A percentile compares a stretch with the other conserved stretches of the same genome.
Conservation (phyloP, 2,888 invertebrate species). For the Micoletzkya japonica region DNA sequence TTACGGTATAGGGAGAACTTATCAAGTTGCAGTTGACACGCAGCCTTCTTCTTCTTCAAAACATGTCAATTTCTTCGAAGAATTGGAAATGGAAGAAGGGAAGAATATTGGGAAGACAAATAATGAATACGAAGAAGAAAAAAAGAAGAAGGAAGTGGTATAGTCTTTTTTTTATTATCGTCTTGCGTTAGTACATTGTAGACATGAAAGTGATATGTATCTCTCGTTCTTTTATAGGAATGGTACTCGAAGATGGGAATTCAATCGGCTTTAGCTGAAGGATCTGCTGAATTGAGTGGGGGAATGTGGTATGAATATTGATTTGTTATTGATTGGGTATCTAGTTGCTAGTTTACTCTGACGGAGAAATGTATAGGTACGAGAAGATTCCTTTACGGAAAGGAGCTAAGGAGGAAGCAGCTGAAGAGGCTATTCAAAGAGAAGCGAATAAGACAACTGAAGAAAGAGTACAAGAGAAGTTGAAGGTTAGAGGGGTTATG, state of each 20-base stretch:
- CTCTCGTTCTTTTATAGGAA: constrained; percentile 71
- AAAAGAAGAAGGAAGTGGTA: constrained; percentile 79
- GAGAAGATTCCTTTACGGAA: constrained; percentile 18
- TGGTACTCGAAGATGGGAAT: constrained; percentile 97
- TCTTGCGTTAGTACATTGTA: neutral
- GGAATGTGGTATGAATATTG: constrained; percentile 26
- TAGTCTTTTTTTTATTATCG: neutral
- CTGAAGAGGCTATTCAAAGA: neutral
- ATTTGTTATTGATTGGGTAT: neutral
- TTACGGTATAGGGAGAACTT: too few species aligned
- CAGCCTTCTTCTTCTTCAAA: neutral
- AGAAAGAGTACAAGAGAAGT: constrained; percentile 31
- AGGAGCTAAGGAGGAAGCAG: neutral
- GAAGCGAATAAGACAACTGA: constrained; percentile 29
- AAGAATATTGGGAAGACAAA: constrained; percentile 68
- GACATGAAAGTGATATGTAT: neutral
- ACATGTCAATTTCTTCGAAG: constrained; percentile 82
- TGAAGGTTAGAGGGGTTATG: constrained; percentile 24
- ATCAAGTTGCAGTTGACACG: too few species aligned
- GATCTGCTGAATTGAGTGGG: neutral
- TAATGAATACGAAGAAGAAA: constrained; percentile 84
- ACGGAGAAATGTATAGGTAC: constrained; percentile 2
- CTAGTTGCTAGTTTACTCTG: neutral
- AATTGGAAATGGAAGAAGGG: constrained; percentile 42
- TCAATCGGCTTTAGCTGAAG: constrained; percentile 71